phyloP scores from a whole-genome alignment of 2,888 invertebrate genomes.

The Sepiola atlantica region DNA sequence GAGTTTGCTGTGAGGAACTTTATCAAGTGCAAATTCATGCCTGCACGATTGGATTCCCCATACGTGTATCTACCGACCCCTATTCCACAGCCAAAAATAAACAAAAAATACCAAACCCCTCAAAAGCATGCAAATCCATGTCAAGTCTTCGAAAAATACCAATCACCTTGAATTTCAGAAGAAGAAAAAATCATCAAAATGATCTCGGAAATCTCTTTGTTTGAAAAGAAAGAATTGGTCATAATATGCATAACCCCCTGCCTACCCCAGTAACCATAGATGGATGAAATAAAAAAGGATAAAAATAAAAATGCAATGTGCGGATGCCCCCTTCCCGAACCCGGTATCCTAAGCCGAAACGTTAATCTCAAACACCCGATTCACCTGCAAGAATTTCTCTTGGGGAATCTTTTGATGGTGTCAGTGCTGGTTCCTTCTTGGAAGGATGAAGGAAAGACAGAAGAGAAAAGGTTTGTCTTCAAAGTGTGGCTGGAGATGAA shows the following conservation, averaged over 20 bases:
- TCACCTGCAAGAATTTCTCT: constrained; percentile 20
- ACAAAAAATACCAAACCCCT: neutral
- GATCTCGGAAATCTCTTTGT: constrained; percentile 32
- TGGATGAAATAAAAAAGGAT: neutral
- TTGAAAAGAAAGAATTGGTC: neutral
- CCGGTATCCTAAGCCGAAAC: too few species aligned
- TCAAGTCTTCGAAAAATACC: constrained; percentile 22
- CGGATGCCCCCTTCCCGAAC: neutral
- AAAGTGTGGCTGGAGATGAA: too few species aligned
- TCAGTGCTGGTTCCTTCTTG: neutral
- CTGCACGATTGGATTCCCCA: constrained; percentile 2
- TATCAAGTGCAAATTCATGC: constrained; percentile 32
- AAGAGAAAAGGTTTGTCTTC: too few species aligned
- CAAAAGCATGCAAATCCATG: neutral
- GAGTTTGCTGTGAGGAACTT: neutral
- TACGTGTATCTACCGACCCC: neutral
- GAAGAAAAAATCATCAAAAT: constrained; percentile 15
- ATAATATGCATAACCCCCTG: neutral
- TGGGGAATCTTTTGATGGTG: constrained; percentile 22
- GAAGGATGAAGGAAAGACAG: neutral
- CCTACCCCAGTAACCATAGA: neutral
- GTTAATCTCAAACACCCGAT: constrained; percentile 32
- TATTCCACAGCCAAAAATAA: neutral
- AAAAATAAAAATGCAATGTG: neutral
- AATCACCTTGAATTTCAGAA: constrained; percentile 32